A percentile compares a stretch with the other conserved stretches of the same genome.
phyloP scores from a whole-genome alignment of 2,797 vertebrate species.

The Lutjanus argentimaculatus region DNA sequence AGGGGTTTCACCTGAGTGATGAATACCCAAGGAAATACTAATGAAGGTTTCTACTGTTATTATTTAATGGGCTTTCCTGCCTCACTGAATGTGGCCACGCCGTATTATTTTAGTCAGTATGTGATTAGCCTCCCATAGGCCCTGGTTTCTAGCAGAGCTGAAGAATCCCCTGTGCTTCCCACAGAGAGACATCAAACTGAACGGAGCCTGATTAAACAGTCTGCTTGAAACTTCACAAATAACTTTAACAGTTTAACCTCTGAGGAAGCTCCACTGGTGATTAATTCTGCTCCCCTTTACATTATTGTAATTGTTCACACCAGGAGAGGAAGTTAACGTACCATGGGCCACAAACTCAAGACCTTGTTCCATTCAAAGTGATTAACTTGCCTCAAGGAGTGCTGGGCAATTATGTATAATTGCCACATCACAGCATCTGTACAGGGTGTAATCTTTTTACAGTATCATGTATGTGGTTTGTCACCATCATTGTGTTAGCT shows the following conservation, averaged over 20 bases:
- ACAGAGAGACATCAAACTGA: constrained; percentile 60
- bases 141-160: constrained; percentile 37
- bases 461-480: neutral
- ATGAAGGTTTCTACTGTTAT: constrained; percentile 50
- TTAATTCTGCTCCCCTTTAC: constrained; percentile 52
- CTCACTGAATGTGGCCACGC: constrained; percentile 46
- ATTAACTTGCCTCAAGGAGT: constrained; percentile 53
- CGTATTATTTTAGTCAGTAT: constrained; percentile 57
- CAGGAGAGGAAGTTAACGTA: constrained; percentile 33
- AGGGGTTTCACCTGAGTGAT: constrained; percentile 40
- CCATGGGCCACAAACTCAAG: constrained; percentile 42
- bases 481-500: neutral
- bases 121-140: constrained; percentile 63
- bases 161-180: constrained; percentile 45
- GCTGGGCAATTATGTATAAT: constrained; percentile 54
- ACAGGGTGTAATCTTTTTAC: neutral
- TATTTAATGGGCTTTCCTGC: constrained; percentile 53
- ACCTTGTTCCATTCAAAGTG: constrained; percentile 50
- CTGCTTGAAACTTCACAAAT: constrained; percentile 65
- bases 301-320: constrained; percentile 66
- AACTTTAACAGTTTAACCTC: constrained; percentile 72
- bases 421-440: constrained; percentile 32
- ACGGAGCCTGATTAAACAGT: constrained; percentile 60
- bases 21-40: constrained; percentile 40
- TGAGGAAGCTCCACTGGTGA: constrained; percentile 52